Base-by-base conservation (phyloP, 2,113 vertebrate species). In the Callithrix jacchus region DNA sequence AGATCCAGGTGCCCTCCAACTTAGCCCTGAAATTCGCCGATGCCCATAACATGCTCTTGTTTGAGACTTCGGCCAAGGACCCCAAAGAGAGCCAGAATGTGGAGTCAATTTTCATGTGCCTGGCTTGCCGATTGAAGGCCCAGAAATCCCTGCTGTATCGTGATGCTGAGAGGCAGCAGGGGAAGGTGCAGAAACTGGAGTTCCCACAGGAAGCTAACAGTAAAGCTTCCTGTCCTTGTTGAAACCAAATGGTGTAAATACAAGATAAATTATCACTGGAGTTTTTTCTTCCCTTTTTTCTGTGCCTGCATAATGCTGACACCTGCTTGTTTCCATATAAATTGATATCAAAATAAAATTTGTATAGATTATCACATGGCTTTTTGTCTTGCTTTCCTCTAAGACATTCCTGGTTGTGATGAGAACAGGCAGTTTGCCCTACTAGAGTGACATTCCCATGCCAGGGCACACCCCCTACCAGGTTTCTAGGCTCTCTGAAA, bases 61-160 rank as follows among this genome's bases (percentile, higher is more conserved):
- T 99, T 86, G 99, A 99, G 98, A 99, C 99, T 8, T 99, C 99
- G 0, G 99, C 99, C 96, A 99, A 99, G 98, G 99, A 99, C 98
- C 99, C 99, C 35, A 98, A 98, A 98, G 99, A 99, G 98, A 99
- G 99, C 95, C 99, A 99, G 98, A 99, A 99, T 0, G 99, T 99
- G 94, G 99, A 99, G 91, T 99, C 99, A 3, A 99, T 99, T 98
- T 99, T 99, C 98, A 99, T 99, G 99, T 99, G 99, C 89, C 98
- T 99, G 98, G 99, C 99, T 81, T 99, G 99, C 97, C 99, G 99
- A 68, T 98, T 99, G 37, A 99, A 99, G 98, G 99, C 99, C 12
- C 99, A 99, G 98, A 99, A 99, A 89, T 99, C 99, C n/a, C 99
- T 99, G 96, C 99, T 99, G 88, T 99, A 99, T 98, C 99, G 99